These are phyloP conservation scores for Cancer borealis DNA, from an alignment of 2,888 invertebrate species.

Conservation along the genomic window DNA sequence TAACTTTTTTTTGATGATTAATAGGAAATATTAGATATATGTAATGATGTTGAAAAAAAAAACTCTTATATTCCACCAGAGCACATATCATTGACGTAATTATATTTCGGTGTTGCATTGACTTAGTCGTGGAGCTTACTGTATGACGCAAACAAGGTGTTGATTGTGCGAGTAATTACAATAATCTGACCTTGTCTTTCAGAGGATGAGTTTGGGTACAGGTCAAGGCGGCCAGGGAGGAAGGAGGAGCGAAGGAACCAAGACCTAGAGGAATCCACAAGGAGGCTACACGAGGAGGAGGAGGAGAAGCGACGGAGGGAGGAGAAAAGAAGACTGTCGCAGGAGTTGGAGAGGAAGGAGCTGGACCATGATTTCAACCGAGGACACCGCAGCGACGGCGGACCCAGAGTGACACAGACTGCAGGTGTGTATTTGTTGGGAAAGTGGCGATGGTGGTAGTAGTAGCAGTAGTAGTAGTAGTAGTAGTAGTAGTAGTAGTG, in stretches of 20 bases:
- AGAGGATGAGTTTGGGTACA: constrained; percentile 46
- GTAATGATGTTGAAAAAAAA: neutral
- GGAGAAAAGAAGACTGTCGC: constrained; percentile 30
- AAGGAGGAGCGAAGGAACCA: constrained; percentile 39
- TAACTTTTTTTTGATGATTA: neutral
- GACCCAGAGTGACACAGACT: constrained; percentile 48
- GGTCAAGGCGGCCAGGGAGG: constrained; percentile 44
- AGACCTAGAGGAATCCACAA: neutral
- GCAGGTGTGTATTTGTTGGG: neutral
- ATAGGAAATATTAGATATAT: too few relatives aligned
- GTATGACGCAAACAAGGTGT: too few relatives aligned
- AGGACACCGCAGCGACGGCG: constrained; percentile 34
- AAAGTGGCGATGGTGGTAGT: neutral
- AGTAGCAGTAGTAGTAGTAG: neutral
- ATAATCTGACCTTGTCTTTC: neutral
- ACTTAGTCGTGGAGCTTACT: too few relatives aligned
- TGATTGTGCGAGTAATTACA: too few relatives aligned
- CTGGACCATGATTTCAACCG: constrained; percentile 53
- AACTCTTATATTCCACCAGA: too few relatives aligned
- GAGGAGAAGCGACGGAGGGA: constrained; percentile 44
- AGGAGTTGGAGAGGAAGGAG: constrained; percentile 29
- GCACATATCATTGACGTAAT: too few relatives aligned
- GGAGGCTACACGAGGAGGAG: constrained; percentile 47
- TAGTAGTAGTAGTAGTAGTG: neutral
- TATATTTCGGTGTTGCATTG: too few relatives aligned